Evolutionary conservation across 1,140 invertebrate genomes (phyloP).

Genomic region (Chironomus tepperi): DNA sequence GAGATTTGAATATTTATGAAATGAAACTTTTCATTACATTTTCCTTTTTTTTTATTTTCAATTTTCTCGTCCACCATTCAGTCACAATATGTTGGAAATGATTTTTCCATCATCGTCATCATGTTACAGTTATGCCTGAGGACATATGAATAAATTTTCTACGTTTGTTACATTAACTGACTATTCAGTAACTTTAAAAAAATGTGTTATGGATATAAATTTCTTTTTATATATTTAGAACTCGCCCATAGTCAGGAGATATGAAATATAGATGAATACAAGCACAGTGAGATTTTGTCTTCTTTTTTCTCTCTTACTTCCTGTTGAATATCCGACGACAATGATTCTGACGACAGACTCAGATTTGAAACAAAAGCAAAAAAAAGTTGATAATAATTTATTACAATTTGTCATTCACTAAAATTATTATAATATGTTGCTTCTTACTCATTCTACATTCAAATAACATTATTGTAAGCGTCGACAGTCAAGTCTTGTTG

Average conservation of each 20-base stretch:
- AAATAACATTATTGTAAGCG: conserved; percentile 7
- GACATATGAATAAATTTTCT: conserved; percentile 1
- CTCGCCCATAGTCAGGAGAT: too few relatives aligned
- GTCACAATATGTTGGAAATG: not conserved
- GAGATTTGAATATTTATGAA: not conserved
- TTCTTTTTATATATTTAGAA: not conserved
- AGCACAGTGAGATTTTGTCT: too few relatives aligned
- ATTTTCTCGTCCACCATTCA: not conserved
- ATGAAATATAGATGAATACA: too few relatives aligned
- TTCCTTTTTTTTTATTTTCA: not conserved
- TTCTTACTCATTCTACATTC: not conserved
- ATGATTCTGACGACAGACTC: not conserved
- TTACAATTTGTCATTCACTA: not conserved
- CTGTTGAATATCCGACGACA: conserved; percentile 3
- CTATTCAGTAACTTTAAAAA: not conserved
- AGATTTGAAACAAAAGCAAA: not conserved
- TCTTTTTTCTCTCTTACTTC: not conserved
- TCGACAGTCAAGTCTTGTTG: not conserved
- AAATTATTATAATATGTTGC: not conserved
- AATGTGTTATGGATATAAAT: not conserved
- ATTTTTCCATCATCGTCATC: not conserved
- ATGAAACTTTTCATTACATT: too few relatives aligned
- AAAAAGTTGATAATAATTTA: conserved; percentile 14
- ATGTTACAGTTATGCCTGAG: not conserved
- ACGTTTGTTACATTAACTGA: not conserved